Conservation (phyloP, 1,140 invertebrate genomes). For the Neodiprion lecontei region DNA sequence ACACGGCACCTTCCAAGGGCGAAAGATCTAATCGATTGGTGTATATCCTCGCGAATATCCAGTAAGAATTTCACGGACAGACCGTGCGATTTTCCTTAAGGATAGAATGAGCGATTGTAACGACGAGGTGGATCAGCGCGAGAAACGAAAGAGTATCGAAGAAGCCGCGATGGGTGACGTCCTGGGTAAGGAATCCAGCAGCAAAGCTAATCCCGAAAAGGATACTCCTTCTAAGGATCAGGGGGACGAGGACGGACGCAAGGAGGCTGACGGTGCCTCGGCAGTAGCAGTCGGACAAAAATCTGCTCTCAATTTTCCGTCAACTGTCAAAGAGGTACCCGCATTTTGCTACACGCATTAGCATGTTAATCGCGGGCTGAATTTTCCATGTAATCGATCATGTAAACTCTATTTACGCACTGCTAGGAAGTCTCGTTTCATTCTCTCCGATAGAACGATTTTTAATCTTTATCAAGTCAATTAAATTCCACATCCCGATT, state of each 20-base stretch:
- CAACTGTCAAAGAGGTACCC: not conserved
- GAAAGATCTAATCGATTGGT: not conserved
- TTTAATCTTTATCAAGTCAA: too few relatives aligned
- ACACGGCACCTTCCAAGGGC: not conserved
- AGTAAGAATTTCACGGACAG: not conserved
- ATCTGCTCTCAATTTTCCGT: not conserved
- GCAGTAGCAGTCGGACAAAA: not conserved
- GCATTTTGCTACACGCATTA: too few relatives aligned
- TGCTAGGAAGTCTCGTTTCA: too few relatives aligned
- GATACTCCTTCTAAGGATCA: conserved; percentile 8
- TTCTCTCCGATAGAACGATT: too few relatives aligned
- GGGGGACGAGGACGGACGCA: conserved; percentile 19
- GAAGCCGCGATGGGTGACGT: conserved; percentile 49
- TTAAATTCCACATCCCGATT: too few relatives aligned
- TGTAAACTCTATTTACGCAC: too few relatives aligned
- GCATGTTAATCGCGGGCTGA: too few relatives aligned
- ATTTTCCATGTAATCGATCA: too few relatives aligned
- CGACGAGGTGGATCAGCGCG: not conserved
- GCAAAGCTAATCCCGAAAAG: not conserved
- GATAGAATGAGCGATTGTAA: conserved; percentile 9
- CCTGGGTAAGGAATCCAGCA: conserved; percentile 43
- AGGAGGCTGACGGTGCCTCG: conserved; percentile 21
- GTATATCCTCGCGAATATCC: not conserved
- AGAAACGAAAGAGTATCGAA: conserved; percentile 31
- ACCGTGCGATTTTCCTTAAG: not conserved